Evolutionary conservation across 2,113 vertebrate species (phyloP).

Genomic region (Planiliza haematocheilus): DNA sequence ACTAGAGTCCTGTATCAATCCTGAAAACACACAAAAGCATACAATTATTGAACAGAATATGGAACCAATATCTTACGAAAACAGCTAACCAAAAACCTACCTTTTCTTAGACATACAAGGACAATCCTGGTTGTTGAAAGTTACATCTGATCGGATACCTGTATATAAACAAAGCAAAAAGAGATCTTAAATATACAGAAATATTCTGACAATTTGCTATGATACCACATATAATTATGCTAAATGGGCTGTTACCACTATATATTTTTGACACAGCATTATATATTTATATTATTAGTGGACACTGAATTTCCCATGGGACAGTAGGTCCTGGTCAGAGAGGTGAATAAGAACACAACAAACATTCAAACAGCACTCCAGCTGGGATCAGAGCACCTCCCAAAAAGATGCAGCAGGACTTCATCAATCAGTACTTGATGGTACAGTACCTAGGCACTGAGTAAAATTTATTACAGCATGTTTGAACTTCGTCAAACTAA

Average conservation of each 20-base stretch:
- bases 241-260: too few relatives aligned
- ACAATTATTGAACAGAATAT: conserved; percentile 1
- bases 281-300: too few relatives aligned
- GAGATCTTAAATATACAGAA: not conserved
- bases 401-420: too few relatives aligned
- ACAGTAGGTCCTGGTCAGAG: not conserved
- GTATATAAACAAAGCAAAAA: conserved; percentile 33
- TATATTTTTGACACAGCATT: too few relatives aligned
- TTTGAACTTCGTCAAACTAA: too few relatives aligned
- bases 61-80: not conserved
- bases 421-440: too few relatives aligned
- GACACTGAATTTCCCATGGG: too few relatives aligned
- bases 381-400: not conserved
- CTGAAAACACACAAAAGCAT: conserved; percentile 61
- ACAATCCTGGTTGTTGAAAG: not conserved
- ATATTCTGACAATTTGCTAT: too few relatives aligned
- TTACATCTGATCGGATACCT: conserved; percentile 54
- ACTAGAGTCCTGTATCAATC: conserved; percentile 31
- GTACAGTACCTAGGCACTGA: too few relatives aligned
- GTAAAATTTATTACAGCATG: too few relatives aligned
- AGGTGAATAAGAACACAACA: not conserved
- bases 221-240: too few relatives aligned
- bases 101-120: conserved; percentile 38
- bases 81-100: conserved; percentile 25
- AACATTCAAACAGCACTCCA: not conserved